Conservation (phyloP, 2,113 vertebrate genomes). For the Corvus hawaiiensis region DNA sequence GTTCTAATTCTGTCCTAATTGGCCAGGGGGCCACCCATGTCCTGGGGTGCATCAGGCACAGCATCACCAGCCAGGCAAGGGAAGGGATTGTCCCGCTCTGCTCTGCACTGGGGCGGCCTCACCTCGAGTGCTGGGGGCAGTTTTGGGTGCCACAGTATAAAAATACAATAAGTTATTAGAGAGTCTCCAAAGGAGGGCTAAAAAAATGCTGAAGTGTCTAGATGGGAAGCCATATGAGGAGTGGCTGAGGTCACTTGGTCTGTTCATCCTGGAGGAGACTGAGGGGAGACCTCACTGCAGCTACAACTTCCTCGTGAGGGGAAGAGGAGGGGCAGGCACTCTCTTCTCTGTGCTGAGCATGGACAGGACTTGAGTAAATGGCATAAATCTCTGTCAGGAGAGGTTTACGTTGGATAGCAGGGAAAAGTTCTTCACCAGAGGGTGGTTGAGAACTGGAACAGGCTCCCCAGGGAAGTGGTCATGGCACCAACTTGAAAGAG, state of each 20-base stretch:
- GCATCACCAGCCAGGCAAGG: rapidly evolving
- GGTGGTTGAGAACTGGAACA: neutral
- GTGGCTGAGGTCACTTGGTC: rapidly evolving
- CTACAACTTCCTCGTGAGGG: rapidly evolving
- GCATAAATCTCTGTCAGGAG: neutral
- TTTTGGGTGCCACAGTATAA: rapidly evolving
- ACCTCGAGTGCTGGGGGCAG: rapidly evolving
- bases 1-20: neutral
- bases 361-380: neutral
- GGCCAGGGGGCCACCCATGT: rapidly evolving
- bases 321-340: neutral
- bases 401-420: neutral
- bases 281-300: neutral
- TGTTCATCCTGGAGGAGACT: neutral
- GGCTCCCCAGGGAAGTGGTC: neutral
- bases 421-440: neutral
- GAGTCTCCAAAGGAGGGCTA: neutral
- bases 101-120: rapidly evolving
- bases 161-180: neutral
- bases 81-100: neutral
- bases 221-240: rapidly evolving
- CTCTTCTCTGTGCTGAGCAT: neutral
- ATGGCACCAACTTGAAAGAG: no score
- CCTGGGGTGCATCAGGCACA: neutral
- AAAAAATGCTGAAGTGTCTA: neutral